These are phyloP conservation scores for Megalops cyprinoides DNA, from an alignment of 2,797 vertebrate species.

Conservation along the genomic window DNA sequence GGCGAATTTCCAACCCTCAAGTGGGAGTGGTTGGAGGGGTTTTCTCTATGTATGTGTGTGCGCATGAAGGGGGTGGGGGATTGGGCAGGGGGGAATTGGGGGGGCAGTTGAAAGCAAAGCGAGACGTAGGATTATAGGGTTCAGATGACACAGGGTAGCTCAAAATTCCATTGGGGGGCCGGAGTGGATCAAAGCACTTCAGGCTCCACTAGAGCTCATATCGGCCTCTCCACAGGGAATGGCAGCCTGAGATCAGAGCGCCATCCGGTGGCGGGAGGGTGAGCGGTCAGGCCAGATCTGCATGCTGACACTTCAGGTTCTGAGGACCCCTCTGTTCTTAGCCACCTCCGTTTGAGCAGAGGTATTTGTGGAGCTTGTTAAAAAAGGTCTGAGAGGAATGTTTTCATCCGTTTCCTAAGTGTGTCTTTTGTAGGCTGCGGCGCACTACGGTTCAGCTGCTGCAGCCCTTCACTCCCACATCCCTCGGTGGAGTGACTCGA, in stretches of 20 bases:
- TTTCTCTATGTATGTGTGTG: conserved; percentile 35
- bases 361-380: conserved; percentile 52
- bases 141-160: conserved; percentile 1
- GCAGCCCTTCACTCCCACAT: neutral
- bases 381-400: conserved; percentile 53
- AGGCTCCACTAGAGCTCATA: conserved; percentile 60
- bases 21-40: neutral
- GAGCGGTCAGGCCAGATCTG: too few relatives aligned
- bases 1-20: neutral
- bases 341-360: conserved; percentile 55
- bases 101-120: too few relatives aligned
- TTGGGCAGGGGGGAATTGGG: too few relatives aligned
- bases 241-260: neutral
- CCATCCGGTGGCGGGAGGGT: neutral
- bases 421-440: too few relatives aligned
- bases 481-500: neutral
- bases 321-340: conserved; percentile 57
- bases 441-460: neutral
- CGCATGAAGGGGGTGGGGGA: conserved; percentile 32
- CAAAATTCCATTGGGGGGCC: conserved; percentile 59
- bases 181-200: conserved; percentile 65
- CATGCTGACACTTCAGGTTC: too few relatives aligned
- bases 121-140: conserved; percentile 4
- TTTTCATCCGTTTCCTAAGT: too few relatives aligned
- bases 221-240: neutral